Base-by-base conservation (phyloP, 2,888 invertebrate species). In the Drosophila trichaetosa region DNA sequence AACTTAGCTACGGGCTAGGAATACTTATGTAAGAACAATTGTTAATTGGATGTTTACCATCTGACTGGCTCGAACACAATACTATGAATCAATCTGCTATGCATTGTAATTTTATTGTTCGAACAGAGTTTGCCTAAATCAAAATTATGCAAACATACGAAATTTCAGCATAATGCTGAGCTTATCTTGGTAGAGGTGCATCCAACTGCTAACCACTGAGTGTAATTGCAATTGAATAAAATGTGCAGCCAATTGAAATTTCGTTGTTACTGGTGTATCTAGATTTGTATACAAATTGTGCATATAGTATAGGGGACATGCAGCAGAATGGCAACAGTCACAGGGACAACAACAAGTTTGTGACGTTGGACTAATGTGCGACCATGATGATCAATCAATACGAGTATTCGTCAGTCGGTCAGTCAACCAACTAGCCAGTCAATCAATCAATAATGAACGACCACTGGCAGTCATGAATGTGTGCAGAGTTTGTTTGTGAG, bases 361-460 rank as follows among this genome's bases (percentile, higher is more conserved):
- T 56, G 76, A 74, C 69, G 67, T 61, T 52, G 21, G 63, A 66
- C 71, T 73, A 69, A 75, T 80, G 78, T 72, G 69, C 64, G 73
- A 61, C 62, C 63, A 63, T 68, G 69, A 69, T 67, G 70, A 84
- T 82, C 82, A 74, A 83, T 83, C 85, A 83, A 75, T 40, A 67
- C 42, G 60, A 64, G 82, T 75, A 82, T 82, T 75, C 82, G 82
- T 84, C 82, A 82, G 77, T 71, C 82, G 74, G 69, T 65, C 77
- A 79, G 64, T 79, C 74, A 68, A 77, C 74, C 77, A 78, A 71
- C 78, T 73, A 73, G 75, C 67, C 68, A 77, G 73, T 73, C 77
- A 73, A 82, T 82, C 84, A 82, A 82, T 82, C 83, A 82, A 80
- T 82, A 66, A 69, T 64, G 73, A 54, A 61, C 61, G 36, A 56